phyloP scores from a whole-genome alignment of 2,888 invertebrate genomes.

The Microchrysa polita region DNA sequence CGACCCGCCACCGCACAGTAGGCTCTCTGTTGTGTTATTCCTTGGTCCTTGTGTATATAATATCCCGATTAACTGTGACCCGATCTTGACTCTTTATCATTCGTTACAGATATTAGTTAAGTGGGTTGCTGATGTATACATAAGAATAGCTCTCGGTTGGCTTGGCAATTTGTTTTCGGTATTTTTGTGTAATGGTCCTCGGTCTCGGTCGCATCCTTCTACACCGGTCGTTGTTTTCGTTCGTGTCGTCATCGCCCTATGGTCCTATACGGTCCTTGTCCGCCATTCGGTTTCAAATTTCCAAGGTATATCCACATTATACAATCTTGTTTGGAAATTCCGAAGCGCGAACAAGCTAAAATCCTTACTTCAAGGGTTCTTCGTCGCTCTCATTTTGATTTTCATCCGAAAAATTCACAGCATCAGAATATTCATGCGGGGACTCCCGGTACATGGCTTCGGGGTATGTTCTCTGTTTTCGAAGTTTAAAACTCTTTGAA shows the following conservation, averaged over 20 bases:
- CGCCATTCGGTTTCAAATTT: not conserved
- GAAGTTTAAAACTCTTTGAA: slow-evolving; percentile 45
- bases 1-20: not conserved
- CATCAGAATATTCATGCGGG: slow-evolving; percentile 44
- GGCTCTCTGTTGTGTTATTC: slow-evolving; percentile 6
- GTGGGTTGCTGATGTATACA: slow-evolving; percentile 5
- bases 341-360: slow-evolving; percentile 5
- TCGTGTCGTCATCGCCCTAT: not conserved
- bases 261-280: not conserved
- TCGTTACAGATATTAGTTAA: slow-evolving; percentile 35
- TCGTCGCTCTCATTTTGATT: not conserved
- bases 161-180: too few species aligned
- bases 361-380: slow-evolving; percentile 14
- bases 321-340: not conserved
- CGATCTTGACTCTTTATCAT: slow-evolving; percentile 26
- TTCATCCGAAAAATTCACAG: slow-evolving; percentile 31
- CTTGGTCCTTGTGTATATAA: slow-evolving; percentile 10
- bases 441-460: slow-evolving; percentile 14
- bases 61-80: slow-evolving; percentile 33
- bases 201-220: too few species aligned
- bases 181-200: too few species aligned
- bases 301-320: not conserved
- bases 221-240: not conserved
- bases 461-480: slow-evolving; percentile 43
- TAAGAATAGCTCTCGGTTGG: too few species aligned